These are phyloP conservation scores for Junonia oenone DNA, from an alignment of 2,888 invertebrate species.

Conservation along the genomic window DNA sequence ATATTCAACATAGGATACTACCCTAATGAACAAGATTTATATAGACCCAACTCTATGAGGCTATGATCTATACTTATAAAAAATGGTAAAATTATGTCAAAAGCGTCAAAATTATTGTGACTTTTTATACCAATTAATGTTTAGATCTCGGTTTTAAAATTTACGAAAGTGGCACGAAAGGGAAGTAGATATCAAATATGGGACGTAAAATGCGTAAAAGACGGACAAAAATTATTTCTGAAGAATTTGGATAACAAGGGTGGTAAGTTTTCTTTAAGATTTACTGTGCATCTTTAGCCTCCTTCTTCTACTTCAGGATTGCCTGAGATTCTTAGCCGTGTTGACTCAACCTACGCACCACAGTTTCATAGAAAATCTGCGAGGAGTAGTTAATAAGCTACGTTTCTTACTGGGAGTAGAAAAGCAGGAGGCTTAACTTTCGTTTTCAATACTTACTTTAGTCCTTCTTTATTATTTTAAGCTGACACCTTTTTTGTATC, in stretches of 20 bases:
- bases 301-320: too few relatives aligned
- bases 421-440: too few relatives aligned
- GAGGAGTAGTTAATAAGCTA: too few relatives aligned
- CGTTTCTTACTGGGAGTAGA: too few relatives aligned
- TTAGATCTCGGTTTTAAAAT: constrained; percentile 7
- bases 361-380: too few relatives aligned
- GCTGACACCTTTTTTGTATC: too few relatives aligned
- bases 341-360: too few relatives aligned
- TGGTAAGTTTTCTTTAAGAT: constrained; percentile 45
- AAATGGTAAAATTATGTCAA: not conserved
- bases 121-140: not conserved
- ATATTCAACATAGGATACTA: not conserved
- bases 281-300: too few relatives aligned
- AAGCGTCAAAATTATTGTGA: constrained; percentile 19
- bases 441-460: too few relatives aligned
- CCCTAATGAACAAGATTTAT: too few relatives aligned
- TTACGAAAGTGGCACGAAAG: constrained; percentile 58
- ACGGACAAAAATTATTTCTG: constrained; percentile 63
- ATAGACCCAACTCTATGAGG: not conserved
- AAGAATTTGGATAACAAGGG: constrained; percentile 63
- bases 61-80: not conserved
- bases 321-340: too few relatives aligned
- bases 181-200: constrained; percentile 61
- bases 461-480: too few relatives aligned
- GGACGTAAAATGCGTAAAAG: constrained; percentile 60